phyloP scores from a whole-genome alignment of 2,797 vertebrate genomes.

The Acanthurus lineatus region DNA sequence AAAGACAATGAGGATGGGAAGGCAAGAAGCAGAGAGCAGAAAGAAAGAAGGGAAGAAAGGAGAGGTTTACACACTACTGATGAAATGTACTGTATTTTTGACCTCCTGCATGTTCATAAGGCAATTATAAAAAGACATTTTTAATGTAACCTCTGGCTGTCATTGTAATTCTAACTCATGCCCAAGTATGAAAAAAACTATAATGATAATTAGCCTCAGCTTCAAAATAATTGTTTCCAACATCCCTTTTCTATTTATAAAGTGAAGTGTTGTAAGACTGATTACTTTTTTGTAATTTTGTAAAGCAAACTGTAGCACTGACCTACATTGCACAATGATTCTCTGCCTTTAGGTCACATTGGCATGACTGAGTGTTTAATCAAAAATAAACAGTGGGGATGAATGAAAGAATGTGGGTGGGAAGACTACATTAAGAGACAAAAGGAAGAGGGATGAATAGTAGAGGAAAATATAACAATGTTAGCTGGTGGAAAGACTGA shows the following conservation, averaged over 20 bases:
- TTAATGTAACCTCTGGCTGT: conserved; percentile 3
- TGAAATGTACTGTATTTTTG: conserved; percentile 29
- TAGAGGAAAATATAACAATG: conserved; percentile 26
- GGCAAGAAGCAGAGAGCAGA: conserved; percentile 24
- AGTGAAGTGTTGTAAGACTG: neutral
- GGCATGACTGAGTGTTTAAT: conserved; percentile 43
- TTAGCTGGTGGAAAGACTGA: conserved; percentile 26
- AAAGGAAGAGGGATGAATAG: conserved; percentile 46
- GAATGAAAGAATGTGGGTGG: conserved; percentile 20
- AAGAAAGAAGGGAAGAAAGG: conserved; percentile 9
- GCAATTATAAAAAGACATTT: conserved; percentile 9
- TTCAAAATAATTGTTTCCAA: conserved; percentile 15
- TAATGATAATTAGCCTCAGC: neutral
- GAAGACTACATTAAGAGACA: conserved; percentile 37
- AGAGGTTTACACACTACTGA: conserved; percentile 39
- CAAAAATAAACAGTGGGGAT: conserved; percentile 17
- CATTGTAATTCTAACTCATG: conserved; percentile 1
- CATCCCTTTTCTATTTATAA: conserved; percentile 6
- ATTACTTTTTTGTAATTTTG: conserved; percentile 32
- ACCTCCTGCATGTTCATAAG: conserved; percentile 14
- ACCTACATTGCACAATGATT: conserved; percentile 33
- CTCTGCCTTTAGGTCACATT: conserved; percentile 39
- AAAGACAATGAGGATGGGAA: conserved; percentile 67
- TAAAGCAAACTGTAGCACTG: conserved; percentile 24
- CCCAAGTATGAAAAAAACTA: neutral